phyloP scores from a whole-genome alignment of 2,888 invertebrate species.

The Melieria crassipennis region DNA sequence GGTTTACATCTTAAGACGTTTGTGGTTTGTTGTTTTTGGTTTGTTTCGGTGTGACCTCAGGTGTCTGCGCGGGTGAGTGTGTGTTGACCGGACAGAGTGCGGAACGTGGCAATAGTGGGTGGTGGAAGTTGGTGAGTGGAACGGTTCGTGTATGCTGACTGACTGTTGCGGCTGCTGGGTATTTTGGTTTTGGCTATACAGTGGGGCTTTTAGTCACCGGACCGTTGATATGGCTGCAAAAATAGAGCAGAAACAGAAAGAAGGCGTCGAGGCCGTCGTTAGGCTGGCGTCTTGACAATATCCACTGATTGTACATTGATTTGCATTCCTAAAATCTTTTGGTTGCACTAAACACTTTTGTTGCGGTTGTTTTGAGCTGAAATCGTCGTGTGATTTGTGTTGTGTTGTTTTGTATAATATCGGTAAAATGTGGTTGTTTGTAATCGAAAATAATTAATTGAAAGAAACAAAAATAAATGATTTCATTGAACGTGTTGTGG shows the following conservation, averaged over 20 bases:
- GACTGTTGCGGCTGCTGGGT: constrained; percentile 25
- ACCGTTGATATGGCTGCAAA: constrained; percentile 67
- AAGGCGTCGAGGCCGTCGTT: constrained; percentile 9
- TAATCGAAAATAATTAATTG: too few species aligned
- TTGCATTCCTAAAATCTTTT: neutral
- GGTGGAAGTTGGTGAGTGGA: too few species aligned
- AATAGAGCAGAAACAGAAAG: constrained; percentile 45
- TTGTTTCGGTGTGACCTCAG: constrained; percentile 14
- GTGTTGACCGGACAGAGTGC: neutral
- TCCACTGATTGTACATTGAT: constrained; percentile 13
- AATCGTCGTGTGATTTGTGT: too few species aligned
- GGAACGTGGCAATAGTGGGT: neutral
- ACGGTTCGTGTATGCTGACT: neutral
- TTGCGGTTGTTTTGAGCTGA: neutral
- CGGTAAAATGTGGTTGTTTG: too few species aligned
- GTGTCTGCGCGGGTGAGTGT: constrained; percentile 38
- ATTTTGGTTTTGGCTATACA: neutral
- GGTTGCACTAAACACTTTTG: neutral
- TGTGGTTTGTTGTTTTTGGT: constrained; percentile 36
- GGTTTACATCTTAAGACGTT: constrained; percentile 52
- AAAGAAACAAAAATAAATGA: too few species aligned
- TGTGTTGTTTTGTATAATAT: too few species aligned
- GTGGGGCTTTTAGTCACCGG: constrained; percentile 64
- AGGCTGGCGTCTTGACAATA: neutral
- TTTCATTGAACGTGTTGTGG: too few species aligned